Evolutionary conservation across 2,888 invertebrate species (phyloP).

Genomic region (Tetragnatha montana): DNA sequence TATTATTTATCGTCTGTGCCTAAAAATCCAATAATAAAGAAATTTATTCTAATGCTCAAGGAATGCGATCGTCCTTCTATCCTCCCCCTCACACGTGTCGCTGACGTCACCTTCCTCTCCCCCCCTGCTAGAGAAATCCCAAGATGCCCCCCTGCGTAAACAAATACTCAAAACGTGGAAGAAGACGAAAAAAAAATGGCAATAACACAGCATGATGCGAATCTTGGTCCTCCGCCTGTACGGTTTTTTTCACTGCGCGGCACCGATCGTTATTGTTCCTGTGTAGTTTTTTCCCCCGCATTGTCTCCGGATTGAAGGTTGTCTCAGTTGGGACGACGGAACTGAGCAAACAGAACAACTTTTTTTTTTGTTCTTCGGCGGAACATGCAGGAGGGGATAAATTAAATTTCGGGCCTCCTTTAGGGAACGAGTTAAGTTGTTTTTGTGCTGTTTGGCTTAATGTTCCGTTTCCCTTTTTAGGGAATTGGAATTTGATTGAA

Average conservation of each 20-base stretch:
- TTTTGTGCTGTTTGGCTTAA: neutral
- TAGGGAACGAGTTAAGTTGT: neutral
- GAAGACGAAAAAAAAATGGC: neutral
- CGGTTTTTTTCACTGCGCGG: neutral
- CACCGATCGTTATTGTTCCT: neutral
- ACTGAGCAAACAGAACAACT: neutral
- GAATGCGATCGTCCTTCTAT: neutral
- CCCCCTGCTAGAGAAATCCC: too few relatives aligned
- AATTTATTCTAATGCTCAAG: constrained; percentile 27
- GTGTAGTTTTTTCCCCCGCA: neutral
- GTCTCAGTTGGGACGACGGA: neutral
- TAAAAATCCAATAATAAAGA: constrained; percentile 33
- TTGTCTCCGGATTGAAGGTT: neutral
- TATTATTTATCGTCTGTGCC: neutral
- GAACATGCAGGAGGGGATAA: constrained; percentile 21
- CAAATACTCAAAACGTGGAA: neutral
- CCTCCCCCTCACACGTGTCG: neutral
- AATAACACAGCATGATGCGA: neutral
- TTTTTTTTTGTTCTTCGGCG: neutral
- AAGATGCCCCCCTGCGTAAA: neutral
- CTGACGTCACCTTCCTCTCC: neutral
- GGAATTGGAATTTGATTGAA: constrained; percentile 4
- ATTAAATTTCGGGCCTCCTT: constrained; percentile 16
- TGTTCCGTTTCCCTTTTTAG: neutral
- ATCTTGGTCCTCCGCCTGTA: neutral